Evolutionary conservation across 2,113 vertebrate species (phyloP), one percentile per base, ranked within the genome.

Genomic region (Plecturocebus donacophilus): DNA sequence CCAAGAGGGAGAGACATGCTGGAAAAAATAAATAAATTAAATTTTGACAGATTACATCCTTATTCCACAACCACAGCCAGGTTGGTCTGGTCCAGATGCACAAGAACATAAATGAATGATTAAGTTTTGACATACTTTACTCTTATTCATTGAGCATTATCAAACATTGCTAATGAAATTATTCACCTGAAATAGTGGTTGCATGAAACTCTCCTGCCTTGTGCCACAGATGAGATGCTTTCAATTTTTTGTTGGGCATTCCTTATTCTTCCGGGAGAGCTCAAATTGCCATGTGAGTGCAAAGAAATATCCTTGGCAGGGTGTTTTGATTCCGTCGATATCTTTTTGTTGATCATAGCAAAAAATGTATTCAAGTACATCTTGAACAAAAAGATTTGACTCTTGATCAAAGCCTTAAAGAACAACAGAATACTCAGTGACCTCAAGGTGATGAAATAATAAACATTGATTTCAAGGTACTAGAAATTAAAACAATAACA

Each of bases 281-380:
- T 64, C 17, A 90, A 35, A 45, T 70, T 81, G 8, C 38, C 79
- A n/a, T 73, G 19, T n/a, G 21, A 82, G 35, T 93, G 49, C 49
- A 47, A 95, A 83, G 27, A 89, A 87, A 89, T 52, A 5, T 87
- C 81, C 4, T 14, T 90, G 25, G 30, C n/a, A 90, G 21, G 10
- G 4, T 79, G 45, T 66, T 88, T 96, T 94, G 76, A 47, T 21
- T 92, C 1, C 70, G 61, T 94, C 21, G 49, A 90, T 79, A 94
- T 45, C 94, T 79, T 97, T 86, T 77, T 91, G 52, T 75, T 76
- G 76, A 89, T 17, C 32, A 94, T 16, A 88, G 5, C n/a, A 90
- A 84, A 97, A 25, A 40, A 89, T 47, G 16, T 88, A 21, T 77
- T 86, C 23, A 54, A 71, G 64, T 13, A 87, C 66, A 68, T 68